Percentiles rank a stretch among this genome's conserved stretches.
These are phyloP conservation scores for Eupristina koningsbergeri DNA, from an alignment of 1,140 invertebrate genomes.

Conservation along the genomic window DNA sequence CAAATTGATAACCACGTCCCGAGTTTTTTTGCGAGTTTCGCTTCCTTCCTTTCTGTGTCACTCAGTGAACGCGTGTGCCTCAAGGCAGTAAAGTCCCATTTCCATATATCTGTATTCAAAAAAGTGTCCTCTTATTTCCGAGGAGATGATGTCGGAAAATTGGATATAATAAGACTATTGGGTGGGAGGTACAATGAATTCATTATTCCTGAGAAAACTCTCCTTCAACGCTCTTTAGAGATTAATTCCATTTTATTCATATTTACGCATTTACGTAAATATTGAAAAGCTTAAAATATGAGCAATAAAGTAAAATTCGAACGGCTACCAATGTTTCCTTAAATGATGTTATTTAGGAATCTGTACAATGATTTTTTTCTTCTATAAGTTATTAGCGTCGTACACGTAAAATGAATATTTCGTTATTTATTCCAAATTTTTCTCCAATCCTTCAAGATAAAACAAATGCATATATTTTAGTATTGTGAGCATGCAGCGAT, in stretches of 20 bases:
- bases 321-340: not conserved
- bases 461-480: too few relatives aligned
- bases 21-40: constrained; percentile 37
- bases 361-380: too few relatives aligned
- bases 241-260: constrained; percentile 9
- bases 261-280: not conserved
- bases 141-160: constrained; percentile 2
- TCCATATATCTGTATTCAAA: constrained; percentile 15
- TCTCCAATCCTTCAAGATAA: too few relatives aligned
- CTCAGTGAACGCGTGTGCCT: not conserved
- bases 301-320: not conserved
- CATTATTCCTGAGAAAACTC: constrained; percentile 4
- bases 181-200: constrained; percentile 14
- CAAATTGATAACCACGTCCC: constrained; percentile 61
- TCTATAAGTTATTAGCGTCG: too few relatives aligned
- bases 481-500: too few relatives aligned
- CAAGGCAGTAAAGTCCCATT: not conserved
- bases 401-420: too few relatives aligned
- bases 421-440: too few relatives aligned
- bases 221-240: constrained; percentile 6
- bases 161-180: constrained; percentile 31
- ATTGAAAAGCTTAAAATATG: not conserved
- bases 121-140: constrained; percentile 7
- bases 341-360: too few relatives aligned
- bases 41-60: constrained; percentile 25